Conservation (phyloP, 2,888 invertebrate species). For the Drosophila rellima region DNA sequence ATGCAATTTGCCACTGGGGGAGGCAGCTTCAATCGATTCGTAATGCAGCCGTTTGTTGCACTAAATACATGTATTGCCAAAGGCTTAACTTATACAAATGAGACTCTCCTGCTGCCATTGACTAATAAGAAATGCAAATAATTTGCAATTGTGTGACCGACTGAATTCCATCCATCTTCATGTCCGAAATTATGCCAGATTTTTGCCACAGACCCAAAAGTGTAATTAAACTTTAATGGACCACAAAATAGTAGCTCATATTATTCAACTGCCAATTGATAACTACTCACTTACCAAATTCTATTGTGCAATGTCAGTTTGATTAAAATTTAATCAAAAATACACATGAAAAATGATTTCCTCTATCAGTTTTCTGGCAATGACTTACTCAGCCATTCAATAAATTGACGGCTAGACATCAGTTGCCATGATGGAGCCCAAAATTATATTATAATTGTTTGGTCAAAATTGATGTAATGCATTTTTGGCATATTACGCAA, state of each 20-base stretch:
- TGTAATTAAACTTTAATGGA: conserved; percentile 51
- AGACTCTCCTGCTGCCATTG: conserved; percentile 1
- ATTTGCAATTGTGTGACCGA: conserved; percentile 29
- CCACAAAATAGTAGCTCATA: conserved; percentile 16
- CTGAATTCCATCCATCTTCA: conserved; percentile 3
- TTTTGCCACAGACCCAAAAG: conserved; percentile 21
- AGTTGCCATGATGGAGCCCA: neutral
- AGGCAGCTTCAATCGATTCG: conserved; percentile 12
- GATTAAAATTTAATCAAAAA: conserved; percentile 55
- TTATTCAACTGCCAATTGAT: conserved; percentile 22
- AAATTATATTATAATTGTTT: conserved; percentile 17
- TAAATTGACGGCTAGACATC: conserved; percentile 17
- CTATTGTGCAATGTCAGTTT: conserved; percentile 42
- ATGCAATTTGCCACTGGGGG: conserved; percentile 25
- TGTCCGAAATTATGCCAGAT: conserved; percentile 10
- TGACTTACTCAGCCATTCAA: conserved; percentile 22
- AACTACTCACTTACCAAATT: conserved; percentile 6
- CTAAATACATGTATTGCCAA: neutral
- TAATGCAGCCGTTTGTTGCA: conserved; percentile 1
- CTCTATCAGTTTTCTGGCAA: neutral
- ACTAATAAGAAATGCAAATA: conserved; percentile 42
- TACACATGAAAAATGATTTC: conserved; percentile 14
- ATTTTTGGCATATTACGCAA: conserved; percentile 42
- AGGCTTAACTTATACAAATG: neutral
- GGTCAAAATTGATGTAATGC: conserved; percentile 10